These are phyloP conservation scores for Ptychobarbus kaznakovi DNA, from an alignment of 2,797 vertebrate species.

Conservation along the genomic window DNA sequence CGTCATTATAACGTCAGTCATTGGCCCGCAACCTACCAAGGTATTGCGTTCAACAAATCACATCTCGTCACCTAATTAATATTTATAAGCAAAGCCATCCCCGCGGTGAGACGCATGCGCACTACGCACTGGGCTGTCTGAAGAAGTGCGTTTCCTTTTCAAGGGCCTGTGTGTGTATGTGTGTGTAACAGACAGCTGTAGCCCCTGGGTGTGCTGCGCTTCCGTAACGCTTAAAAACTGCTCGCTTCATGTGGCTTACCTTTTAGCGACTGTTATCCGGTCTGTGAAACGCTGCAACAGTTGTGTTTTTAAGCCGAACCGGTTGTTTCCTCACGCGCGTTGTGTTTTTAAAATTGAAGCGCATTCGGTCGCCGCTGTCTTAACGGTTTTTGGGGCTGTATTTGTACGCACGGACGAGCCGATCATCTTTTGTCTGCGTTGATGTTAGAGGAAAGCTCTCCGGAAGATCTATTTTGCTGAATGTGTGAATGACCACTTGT, in stretches of 20 bases:
- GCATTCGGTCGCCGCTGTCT: not conserved
- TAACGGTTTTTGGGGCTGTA: slow-evolving; percentile 12
- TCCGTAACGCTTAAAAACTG: slow-evolving; percentile 27
- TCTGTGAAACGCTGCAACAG: slow-evolving; percentile 10
- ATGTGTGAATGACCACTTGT: slow-evolving; percentile 4
- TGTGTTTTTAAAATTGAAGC: not conserved
- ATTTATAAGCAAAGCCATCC: not conserved
- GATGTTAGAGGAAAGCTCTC: slow-evolving; percentile 11
- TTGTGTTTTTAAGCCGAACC: not conserved
- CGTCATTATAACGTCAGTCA: not conserved
- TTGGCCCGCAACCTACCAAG: no score
- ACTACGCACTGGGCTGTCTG: not conserved
- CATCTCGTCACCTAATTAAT: not conserved
- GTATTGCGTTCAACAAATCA: not conserved
- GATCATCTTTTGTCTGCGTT: slow-evolving; percentile 32
- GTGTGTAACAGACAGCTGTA: slow-evolving; percentile 32
- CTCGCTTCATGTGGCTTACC: not conserved
- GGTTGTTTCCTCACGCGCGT: not conserved
- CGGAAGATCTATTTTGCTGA: slow-evolving; percentile 7
- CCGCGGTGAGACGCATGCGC: slow-evolving; percentile 39
- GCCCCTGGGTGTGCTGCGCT: slow-evolving; percentile 39
- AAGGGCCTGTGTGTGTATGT: not conserved
- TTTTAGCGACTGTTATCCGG: not conserved
- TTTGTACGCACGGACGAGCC: slow-evolving; percentile 8
- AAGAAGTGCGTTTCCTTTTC: slow-evolving; percentile 51